Base-by-base conservation (phyloP, 2,113 vertebrate species). In the Lonchura striata region DNA sequence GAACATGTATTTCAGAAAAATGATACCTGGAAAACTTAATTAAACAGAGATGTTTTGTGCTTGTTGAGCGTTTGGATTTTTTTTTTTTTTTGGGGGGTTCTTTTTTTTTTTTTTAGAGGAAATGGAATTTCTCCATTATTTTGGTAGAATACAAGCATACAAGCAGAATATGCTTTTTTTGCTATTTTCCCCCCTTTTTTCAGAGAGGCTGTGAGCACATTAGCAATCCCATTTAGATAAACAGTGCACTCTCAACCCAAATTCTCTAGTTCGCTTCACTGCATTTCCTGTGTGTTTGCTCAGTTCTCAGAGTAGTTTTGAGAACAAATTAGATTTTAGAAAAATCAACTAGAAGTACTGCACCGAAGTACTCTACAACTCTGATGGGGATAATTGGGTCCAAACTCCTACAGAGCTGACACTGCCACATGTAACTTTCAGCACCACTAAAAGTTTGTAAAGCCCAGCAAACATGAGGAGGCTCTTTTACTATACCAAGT, bases 181-280 rank as follows among this genome's bases (percentile, higher is more conserved):
- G 6, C 2, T 4, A 44, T 46, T 33, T 35, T 19, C 4, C 0
- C 8, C 10, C 7, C 21, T 57, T 4, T 10, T 65, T n/a, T 8
- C 4, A 72, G 13, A 63, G 33, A 70, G 17, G 6, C 39, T 78
- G 9, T 63, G 46, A 81, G 66, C 37, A 47, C 33, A 54, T 80
- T 69, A 92, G 41, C 31, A 82, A 90, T 95, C 30, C 68, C 71
- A 79, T 69, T 92, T 82, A 56, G 57, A 71, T 11, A 80, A 86
- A 86, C 22, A 74, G 14, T 60, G 21, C 8, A 42, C 44, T 25
- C 57, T 44, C 82, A 87, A 75, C 52, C 22, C 61, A 79, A 76
- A 75, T 50, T 33, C 47, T 65, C 65, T 30, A 65, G n/a, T 69
- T 79, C 1, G 0, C 75, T 82, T 88, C 78, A 42, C 20, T 84